Percentiles rank a stretch among this genome's conserved stretches.
Conservation (phyloP, 2,888 invertebrate species). For the Drosophila fungiperda region DNA sequence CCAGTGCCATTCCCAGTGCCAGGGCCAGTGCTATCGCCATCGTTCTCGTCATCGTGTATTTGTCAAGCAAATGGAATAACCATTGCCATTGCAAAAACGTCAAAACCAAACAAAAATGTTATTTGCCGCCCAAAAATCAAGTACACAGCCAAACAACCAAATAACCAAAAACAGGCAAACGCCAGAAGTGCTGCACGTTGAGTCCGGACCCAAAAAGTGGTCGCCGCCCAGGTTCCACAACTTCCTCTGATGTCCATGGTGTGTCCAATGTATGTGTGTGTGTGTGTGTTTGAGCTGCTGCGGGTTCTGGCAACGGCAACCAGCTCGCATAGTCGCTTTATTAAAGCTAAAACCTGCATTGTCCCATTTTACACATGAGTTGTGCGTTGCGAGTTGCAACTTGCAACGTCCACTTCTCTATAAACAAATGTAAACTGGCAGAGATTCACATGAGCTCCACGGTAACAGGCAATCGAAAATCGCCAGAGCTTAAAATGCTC, state of each 20-base stretch:
- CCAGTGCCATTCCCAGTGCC: constrained; percentile 1
- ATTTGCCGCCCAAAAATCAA: constrained; percentile 80
- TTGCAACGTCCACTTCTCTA: constrained; percentile 15
- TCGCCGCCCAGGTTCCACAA: constrained; percentile 31
- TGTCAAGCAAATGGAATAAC: constrained; percentile 80
- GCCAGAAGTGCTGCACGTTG: constrained; percentile 29
- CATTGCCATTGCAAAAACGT: constrained; percentile 79
- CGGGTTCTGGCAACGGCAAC: constrained; percentile 16
- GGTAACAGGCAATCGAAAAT: constrained; percentile 58
- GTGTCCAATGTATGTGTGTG: constrained; percentile 23
- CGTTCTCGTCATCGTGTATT: constrained; percentile 66
- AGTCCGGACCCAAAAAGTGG: constrained; percentile 61
- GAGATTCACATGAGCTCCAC: constrained; percentile 57
- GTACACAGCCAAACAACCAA: constrained; percentile 67
- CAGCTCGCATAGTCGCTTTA: constrained; percentile 68
- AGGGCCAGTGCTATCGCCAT: constrained; percentile 11
- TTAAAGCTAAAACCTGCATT: constrained; percentile 78
- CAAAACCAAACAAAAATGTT: constrained; percentile 80
- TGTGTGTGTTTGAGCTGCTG: constrained; percentile 30
- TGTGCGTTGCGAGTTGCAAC: constrained; percentile 44
- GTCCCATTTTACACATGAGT: constrained; percentile 72
- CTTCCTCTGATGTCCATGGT: constrained; percentile 34
- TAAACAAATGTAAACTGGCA: constrained; percentile 57
- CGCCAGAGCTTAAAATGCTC: constrained; percentile 49
- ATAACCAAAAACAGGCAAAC: constrained; percentile 42